A percentile compares a stretch with the other conserved stretches of the same genome.
Conservation (phyloP, 2,113 vertebrate genomes). For the Epinephelus lanceolatus region DNA sequence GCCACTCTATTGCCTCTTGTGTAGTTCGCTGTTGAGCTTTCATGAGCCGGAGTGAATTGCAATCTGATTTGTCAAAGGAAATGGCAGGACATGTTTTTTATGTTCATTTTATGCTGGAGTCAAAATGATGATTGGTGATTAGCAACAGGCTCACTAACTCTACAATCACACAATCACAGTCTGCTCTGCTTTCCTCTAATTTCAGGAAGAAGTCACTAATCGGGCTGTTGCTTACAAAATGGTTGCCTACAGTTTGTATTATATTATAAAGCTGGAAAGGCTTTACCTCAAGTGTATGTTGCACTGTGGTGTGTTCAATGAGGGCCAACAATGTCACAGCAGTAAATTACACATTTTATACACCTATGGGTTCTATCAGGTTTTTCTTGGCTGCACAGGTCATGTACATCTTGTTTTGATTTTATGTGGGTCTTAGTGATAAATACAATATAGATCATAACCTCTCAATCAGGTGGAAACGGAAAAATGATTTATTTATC, state of each 20-base stretch:
- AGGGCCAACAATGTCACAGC: background rate
- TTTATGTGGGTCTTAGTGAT: background rate
- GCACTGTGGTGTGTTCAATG: background rate
- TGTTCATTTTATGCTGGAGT: conserved; percentile 30
- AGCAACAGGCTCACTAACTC: conserved; percentile 39
- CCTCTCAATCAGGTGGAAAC: background rate
- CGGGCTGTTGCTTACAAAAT: background rate
- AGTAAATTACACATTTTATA: background rate
- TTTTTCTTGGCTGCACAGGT: background rate
- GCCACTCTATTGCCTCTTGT: background rate
- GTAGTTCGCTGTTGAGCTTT: background rate
- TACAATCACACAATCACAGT: background rate
- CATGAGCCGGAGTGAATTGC: background rate
- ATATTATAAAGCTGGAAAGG: background rate
- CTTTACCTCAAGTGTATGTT: background rate
- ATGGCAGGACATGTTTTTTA: conserved; percentile 18
- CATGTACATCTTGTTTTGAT: background rate
- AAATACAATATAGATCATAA: background rate
- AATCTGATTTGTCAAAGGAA: conserved; percentile 22
- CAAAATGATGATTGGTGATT: conserved; percentile 49
- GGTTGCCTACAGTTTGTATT: background rate
- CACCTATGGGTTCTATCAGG: too few relatives aligned
- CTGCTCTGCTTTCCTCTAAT: conserved; percentile 6
- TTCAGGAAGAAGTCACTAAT: conserved; percentile 1
- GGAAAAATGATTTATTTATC: background rate